A percentile compares a stretch with the other conserved stretches of the same genome.
Conservation (phyloP, 1,140 invertebrate species). For the Drosophila pandora region DNA sequence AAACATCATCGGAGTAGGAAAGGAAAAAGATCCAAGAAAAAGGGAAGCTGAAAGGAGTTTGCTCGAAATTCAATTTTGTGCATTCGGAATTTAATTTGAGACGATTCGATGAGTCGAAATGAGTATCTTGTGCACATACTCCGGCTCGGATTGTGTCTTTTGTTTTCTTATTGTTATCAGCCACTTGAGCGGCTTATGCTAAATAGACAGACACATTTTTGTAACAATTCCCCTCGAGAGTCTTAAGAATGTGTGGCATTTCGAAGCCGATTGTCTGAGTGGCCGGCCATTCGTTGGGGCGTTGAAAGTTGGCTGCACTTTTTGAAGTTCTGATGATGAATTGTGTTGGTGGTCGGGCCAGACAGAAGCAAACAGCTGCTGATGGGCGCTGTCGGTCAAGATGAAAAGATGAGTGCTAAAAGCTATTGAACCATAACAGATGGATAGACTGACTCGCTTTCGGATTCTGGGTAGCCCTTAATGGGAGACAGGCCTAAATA, state of each 20-base stretch:
- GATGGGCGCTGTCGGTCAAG: constrained; percentile 59
- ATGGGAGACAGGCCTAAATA: constrained; percentile 42
- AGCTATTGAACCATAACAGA: constrained; percentile 71
- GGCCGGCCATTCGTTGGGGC: constrained; percentile 62
- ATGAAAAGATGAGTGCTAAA: constrained; percentile 62
- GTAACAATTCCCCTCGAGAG: constrained; percentile 40
- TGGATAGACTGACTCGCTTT: constrained; percentile 20
- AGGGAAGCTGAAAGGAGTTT: constrained; percentile 1
- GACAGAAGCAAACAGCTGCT: constrained; percentile 48
- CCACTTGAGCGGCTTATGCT: constrained; percentile 68
- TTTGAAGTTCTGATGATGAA: constrained; percentile 64
- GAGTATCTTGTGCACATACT: constrained; percentile 7
- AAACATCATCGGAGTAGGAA: constrained; percentile 39
- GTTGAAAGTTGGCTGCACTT: constrained; percentile 60
- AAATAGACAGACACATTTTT: constrained; percentile 77
- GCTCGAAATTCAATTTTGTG: constrained; percentile 44
- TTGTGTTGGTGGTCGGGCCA: constrained; percentile 41
- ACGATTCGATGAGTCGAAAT: constrained; percentile 24
- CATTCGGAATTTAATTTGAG: constrained; percentile 42
- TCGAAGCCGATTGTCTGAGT: constrained; percentile 54
- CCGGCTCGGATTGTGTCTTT: constrained; percentile 2
- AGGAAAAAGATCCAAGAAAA: background rate
- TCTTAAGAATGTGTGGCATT: constrained; percentile 48
- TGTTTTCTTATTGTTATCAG: constrained; percentile 38
- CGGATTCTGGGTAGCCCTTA: constrained; percentile 27